Evolutionary conservation across 30 jellyfish, hydroid and myxozoan genomes (phyloP), one percentile per base, ranked within the genome.

Genomic region (Mastigias papua): DNA sequence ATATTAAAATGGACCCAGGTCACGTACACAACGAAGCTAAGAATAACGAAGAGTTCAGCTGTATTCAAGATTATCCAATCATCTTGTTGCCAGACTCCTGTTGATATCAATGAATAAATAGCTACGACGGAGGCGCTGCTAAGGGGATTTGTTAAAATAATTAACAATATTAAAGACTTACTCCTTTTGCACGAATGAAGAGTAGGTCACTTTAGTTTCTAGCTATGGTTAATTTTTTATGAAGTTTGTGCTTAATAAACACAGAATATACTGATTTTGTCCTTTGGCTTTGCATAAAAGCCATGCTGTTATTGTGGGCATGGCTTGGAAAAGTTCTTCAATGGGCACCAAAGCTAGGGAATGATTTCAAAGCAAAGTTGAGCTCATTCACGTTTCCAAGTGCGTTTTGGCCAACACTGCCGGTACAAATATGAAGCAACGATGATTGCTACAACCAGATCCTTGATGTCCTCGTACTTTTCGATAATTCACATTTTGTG

Each of bases 51-150:
- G 48, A 42, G 26, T 80, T 60, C 90, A 80, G 90, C 90, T 80
- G 90, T 80, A 80, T 26, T 37, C 35, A 25, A 61, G 85, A 70
- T 77, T 85, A 73, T 85, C 85, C 70, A 25, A 77, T 85, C 82
- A 84, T 77, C 94, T 73, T 64, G 94, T 85, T 85, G 76, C 88
- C 62, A 73, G 86, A 57, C 94, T 73, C 94, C 80, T 80, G 79
- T 77, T 73, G 85, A 49, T 73, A 34, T 21, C 68, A 72, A 50
- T 21, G 82, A 85, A 85, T 85, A 58, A 48, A 61, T 30, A 35
- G 61, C 85, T 30, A 62, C 85, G 42, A 81, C 76, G 86, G 10
- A 73, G 94, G 57, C 82, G 88, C 85, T 32, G 60, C 79, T 85
- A 85, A 85, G 83, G 69, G 88, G 94, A 85, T 85, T 85, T 73